Evolutionary conservation across 1,140 invertebrate species (phyloP).

Genomic region (Anoplophora glabripennis): DNA sequence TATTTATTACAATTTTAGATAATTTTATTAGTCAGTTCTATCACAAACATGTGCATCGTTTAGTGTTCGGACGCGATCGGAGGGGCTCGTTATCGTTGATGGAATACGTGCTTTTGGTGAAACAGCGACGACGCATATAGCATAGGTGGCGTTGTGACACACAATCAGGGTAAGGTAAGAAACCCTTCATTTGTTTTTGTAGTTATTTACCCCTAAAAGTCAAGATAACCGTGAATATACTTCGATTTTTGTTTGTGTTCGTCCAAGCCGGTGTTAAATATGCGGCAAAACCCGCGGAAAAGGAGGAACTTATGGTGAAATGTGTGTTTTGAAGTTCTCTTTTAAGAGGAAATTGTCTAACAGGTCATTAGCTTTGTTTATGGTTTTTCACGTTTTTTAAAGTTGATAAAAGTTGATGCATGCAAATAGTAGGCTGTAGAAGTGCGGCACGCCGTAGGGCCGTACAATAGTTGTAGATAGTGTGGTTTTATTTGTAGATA

Average conservation of each 20-base stretch:
- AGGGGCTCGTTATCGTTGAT: slow-evolving; percentile 33
- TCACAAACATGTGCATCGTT: slow-evolving; percentile 38
- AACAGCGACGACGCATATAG: slow-evolving; percentile 39
- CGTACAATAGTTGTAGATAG: too few species aligned
- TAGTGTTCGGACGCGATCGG: slow-evolving; percentile 33
- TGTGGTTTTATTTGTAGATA: neutral
- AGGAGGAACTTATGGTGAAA: slow-evolving; percentile 23
- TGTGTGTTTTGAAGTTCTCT: slow-evolving; percentile 31
- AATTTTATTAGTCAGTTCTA: slow-evolving; percentile 30
- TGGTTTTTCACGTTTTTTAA: slow-evolving; percentile 27
- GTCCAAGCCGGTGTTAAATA: neutral
- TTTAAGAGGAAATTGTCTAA: slow-evolving; percentile 43
- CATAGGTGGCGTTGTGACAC: slow-evolving; percentile 46
- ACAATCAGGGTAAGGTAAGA: slow-evolving; percentile 44
- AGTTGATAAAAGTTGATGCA: neutral
- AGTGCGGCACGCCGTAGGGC: neutral
- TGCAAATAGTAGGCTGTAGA: neutral
- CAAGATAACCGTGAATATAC: slow-evolving; percentile 17
- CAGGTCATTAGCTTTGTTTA: slow-evolving; percentile 47
- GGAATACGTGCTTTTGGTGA: slow-evolving; percentile 45
- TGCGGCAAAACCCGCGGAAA: slow-evolving; percentile 13
- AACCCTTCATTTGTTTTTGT: slow-evolving; percentile 42
- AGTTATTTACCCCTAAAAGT: slow-evolving; percentile 31
- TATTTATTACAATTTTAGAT: slow-evolving; percentile 23
- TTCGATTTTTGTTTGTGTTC: slow-evolving; percentile 23